A percentile compares a stretch with the other conserved stretches of the same genome.
phyloP scores from a whole-genome alignment of 2,888 invertebrate genomes.

The Rhingia campestris region DNA sequence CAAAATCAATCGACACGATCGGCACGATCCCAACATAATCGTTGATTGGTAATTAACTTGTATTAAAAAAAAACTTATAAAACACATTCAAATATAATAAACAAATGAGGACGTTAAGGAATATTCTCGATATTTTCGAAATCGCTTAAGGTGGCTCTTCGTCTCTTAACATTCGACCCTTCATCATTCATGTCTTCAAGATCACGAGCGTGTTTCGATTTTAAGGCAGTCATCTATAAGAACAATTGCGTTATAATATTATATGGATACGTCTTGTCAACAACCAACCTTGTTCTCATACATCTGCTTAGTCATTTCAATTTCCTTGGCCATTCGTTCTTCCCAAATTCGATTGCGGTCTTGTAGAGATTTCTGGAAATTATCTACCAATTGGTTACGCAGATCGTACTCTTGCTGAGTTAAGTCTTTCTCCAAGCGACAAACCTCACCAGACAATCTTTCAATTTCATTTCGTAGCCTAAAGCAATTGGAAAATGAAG shows the following conservation, averaged over 20 bases:
- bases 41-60: too few relatives aligned
- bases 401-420: conserved; percentile 77
- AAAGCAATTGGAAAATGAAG: background rate
- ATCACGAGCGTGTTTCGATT: conserved; percentile 55
- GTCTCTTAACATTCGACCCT: conserved; percentile 41
- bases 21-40: too few relatives aligned
- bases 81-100: too few relatives aligned
- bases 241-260: background rate
- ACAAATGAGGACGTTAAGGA: too few relatives aligned
- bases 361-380: conserved; percentile 76
- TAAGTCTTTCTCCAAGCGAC: conserved; percentile 63
- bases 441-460: too few relatives aligned
- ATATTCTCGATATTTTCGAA: conserved; percentile 6
- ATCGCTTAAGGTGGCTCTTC: conserved; percentile 54
- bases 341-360: conserved; percentile 76
- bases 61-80: too few relatives aligned
- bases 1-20: too few relatives aligned
- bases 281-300: conserved; percentile 77
- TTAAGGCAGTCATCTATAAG: conserved; percentile 53
- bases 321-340: conserved; percentile 75
- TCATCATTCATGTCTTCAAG: conserved; percentile 57
- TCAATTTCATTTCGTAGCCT: conserved; percentile 64
- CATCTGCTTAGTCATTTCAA: conserved; percentile 76
- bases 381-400: conserved; percentile 79
- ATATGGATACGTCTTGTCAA: background rate